A percentile compares a stretch with the other conserved stretches of the same genome.
Conservation (phyloP, 2,888 invertebrate species). For the Cryptus armator region DNA sequence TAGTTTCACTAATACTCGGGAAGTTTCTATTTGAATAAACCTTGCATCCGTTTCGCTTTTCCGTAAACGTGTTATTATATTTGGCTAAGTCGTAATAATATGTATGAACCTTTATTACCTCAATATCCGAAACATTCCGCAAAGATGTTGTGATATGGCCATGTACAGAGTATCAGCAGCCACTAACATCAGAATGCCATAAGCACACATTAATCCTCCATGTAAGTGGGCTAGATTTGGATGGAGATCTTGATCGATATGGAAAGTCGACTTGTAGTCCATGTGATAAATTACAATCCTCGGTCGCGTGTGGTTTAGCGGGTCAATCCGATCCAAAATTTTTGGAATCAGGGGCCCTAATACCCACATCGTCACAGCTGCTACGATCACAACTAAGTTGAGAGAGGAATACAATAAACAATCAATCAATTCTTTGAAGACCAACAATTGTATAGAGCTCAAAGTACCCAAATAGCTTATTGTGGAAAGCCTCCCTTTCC, state of each 20-base stretch:
- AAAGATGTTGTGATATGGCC: not conserved
- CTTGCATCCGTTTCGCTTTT: too few relatives aligned
- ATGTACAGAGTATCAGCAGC: conserved; percentile 15
- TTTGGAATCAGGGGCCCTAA: not conserved
- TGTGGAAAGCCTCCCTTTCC: not conserved
- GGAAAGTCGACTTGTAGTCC: not conserved
- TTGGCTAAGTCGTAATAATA: not conserved
- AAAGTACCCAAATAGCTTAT: not conserved
- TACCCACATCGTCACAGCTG: not conserved
- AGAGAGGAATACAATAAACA: not conserved
- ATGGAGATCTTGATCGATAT: conserved; percentile 8
- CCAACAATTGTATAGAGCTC: not conserved
- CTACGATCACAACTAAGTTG: not conserved
- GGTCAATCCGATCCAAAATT: not conserved
- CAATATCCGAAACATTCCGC: conserved; percentile 15
- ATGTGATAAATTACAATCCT: not conserved
- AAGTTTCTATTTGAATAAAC: too few relatives aligned
- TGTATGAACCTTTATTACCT: conserved; percentile 1
- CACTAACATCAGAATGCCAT: not conserved
- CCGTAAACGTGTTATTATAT: not conserved
- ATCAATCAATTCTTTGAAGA: not conserved
- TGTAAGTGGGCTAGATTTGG: not conserved
- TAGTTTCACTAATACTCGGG: too few relatives aligned
- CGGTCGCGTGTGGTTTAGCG: not conserved
- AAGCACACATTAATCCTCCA: not conserved